Conservation (phyloP, 2,888 invertebrate species). For the Oscheius myriophilus region DNA sequence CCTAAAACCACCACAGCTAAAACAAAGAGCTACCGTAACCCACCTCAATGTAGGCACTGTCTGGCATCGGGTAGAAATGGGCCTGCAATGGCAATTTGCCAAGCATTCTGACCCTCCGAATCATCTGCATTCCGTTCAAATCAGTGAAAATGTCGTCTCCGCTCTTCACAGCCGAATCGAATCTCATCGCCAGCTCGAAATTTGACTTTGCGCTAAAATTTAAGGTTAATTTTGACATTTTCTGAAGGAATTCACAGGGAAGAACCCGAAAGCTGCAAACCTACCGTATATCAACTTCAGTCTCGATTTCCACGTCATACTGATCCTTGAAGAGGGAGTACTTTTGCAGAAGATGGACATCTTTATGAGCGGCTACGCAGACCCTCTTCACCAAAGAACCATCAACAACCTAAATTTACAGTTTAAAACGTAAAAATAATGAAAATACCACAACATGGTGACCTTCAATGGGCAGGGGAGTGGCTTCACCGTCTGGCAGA, state of each 20-base stretch:
- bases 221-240: too few relatives aligned
- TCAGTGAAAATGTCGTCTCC: conserved; percentile 71
- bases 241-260: too few relatives aligned
- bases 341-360: conserved; percentile 49
- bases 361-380: conserved; percentile 40
- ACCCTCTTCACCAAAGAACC: conserved; percentile 57
- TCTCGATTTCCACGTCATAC: conserved; percentile 50
- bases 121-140: conserved; percentile 78
- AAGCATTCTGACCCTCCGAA: conserved; percentile 83
- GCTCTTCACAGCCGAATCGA: conserved; percentile 72
- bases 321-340: conserved; percentile 45
- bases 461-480: conserved; percentile 75
- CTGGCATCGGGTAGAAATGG: conserved; percentile 93
- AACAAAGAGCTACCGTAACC: background rate
- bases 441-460: conserved; percentile 40
- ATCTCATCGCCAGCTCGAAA: conserved; percentile 52
- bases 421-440: background rate
- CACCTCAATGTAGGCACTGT: conserved; percentile 81
- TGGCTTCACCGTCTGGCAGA: conserved; percentile 86
- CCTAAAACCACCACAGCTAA: conserved; percentile 17
- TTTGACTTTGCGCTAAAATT: conserved; percentile 6
- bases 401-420: conserved; percentile 37
- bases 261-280: too few relatives aligned
- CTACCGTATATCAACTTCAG: conserved; percentile 44
- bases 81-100: conserved; percentile 91